Percentiles rank a stretch among this genome's conserved stretches.
phyloP scores from a whole-genome alignment of 1,140 invertebrate species.

The Episyrphus balteatus region DNA sequence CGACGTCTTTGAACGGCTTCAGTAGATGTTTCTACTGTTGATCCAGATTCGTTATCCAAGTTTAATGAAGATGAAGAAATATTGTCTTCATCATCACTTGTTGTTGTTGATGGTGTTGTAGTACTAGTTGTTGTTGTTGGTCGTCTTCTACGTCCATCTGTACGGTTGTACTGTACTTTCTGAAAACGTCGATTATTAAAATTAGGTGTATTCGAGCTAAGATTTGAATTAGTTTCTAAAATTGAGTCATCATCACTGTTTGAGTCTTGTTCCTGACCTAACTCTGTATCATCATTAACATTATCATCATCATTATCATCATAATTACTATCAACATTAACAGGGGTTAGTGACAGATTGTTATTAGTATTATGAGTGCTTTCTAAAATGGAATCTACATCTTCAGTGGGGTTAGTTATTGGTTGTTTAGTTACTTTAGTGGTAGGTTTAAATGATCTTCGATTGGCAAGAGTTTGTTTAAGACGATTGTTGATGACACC shows the following conservation, averaged over 20 bases:
- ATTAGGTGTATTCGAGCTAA: slow-evolving; percentile 10
- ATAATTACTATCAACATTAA: slow-evolving; percentile 8
- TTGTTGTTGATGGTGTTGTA: slow-evolving; percentile 3
- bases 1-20: slow-evolving; percentile 15
- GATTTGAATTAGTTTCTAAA: too few species aligned
- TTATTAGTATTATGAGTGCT: too few species aligned
- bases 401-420: too few species aligned
- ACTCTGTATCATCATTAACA: slow-evolving; percentile 10
- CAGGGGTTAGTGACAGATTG: too few species aligned
- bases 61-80: too few species aligned
- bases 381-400: too few species aligned
- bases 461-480: slow-evolving; percentile 15
- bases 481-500: slow-evolving; percentile 21
- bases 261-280: slow-evolving; percentile 3
- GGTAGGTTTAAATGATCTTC: background rate
- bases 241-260: slow-evolving; percentile 7
- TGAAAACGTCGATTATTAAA: slow-evolving; percentile 38
- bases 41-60: background rate
- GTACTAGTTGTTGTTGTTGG: slow-evolving; percentile 9
- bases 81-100: slow-evolving; percentile 10
- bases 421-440: too few species aligned
- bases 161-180: slow-evolving; percentile 34
- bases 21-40: slow-evolving; percentile 7
- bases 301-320: slow-evolving; percentile 13
- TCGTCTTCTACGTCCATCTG: slow-evolving; percentile 13